Evolutionary conservation across 2,888 invertebrate genomes (phyloP), one percentile per base, ranked within the genome.

Genomic region (Polydesmus complanatus): DNA sequence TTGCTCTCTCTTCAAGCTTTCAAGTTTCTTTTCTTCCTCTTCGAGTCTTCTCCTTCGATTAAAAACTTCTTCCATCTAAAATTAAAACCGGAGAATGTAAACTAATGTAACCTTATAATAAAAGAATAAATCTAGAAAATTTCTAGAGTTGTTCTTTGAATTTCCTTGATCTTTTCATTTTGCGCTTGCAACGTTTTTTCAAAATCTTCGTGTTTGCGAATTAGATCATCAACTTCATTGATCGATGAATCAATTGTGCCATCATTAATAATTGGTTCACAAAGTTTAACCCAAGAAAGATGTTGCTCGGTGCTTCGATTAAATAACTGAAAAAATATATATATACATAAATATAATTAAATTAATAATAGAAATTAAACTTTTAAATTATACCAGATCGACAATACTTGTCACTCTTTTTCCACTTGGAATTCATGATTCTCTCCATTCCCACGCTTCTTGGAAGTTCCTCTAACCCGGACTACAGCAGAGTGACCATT

Each of bases 161-260:
- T 81, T 0, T 88, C 85, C 65, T 84, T 83, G 74, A 95, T 91
- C 72, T 88, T 88, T 49, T 93, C 93, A 68, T 84, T 84, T 72
- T 97, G 96, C 0, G 95, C 90, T 67, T 88, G 86, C 22, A 98
- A 85, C 1, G 95, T 93, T 72, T 94, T 93, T 72, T 95, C 90
- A 72, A 98, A 91, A 76, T 97, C 96, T 58, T 89, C 85, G 73
- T 96, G 96, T 53, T 91, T 84, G 62, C 88, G 82, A 66, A 97
- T 82, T 54, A 95, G 78, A 69, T 93, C 92, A 72, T 98, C 97
- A 0, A 93, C 94, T 68, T 90, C 88, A 0, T 84, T 80, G 60
- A 97, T 92, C 21, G 84, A 86, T 62, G 93, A 90, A 0, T 94
- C 94, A 56, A 85, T 77, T 69, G 88, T 86, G 49, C 85, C 85